phyloP scores from a whole-genome alignment of 2,797 vertebrate species.

The Buphagus erythrorhynchus region DNA sequence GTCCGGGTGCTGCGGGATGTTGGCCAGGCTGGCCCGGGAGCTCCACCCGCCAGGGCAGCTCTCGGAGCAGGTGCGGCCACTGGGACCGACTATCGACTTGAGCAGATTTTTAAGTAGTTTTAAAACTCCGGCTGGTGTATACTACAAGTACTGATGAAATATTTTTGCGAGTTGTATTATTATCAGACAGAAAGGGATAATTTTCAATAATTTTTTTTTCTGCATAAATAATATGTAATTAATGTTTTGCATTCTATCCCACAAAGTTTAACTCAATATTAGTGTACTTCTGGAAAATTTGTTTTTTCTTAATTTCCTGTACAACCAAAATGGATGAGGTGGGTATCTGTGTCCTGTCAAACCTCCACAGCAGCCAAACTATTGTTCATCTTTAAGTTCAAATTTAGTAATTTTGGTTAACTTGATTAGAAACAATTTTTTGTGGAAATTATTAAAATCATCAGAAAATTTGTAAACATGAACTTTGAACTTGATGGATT shows the following conservation, averaged over 20 bases:
- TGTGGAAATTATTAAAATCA: neutral
- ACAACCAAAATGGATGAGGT: neutral
- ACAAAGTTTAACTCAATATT: neutral
- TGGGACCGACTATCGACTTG: neutral
- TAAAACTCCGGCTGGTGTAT: neutral
- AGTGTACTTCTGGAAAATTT: neutral
- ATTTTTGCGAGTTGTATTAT: neutral
- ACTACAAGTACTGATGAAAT: neutral
- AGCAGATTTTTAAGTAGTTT: neutral
- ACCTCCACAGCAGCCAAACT: neutral
- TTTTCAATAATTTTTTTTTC: neutral
- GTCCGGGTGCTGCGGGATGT: neutral
- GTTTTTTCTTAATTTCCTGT: neutral
- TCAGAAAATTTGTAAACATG: neutral
- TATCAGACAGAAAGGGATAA: neutral
- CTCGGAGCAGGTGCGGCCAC: neutral
- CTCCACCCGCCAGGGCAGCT: neutral
- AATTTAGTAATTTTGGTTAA: neutral
- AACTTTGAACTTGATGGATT: neutral
- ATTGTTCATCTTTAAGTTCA: neutral
- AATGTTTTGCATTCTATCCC: neutral
- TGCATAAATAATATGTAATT: neutral
- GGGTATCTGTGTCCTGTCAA: neutral
- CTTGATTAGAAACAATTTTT: neutral
- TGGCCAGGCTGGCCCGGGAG: too few species aligned